Conservation (phyloP, 2,888 invertebrate genomes). For the Teleogryllus oceanicus region DNA sequence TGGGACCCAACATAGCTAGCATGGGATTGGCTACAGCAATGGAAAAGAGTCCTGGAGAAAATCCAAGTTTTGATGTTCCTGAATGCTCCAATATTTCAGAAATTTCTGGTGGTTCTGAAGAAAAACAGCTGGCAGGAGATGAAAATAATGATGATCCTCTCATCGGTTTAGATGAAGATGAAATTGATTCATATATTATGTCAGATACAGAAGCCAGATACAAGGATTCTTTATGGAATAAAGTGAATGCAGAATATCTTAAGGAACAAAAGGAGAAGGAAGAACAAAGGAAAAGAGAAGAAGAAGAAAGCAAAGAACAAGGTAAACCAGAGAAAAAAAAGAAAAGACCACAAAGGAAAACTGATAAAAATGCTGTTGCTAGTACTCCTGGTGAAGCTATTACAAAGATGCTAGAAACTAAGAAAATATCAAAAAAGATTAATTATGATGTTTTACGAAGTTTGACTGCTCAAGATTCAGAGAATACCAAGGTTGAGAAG, state of each 20-base stretch:
- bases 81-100: not conserved
- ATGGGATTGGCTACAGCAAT: slow-evolving; percentile 66
- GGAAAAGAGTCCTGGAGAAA: slow-evolving; percentile 46
- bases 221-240: slow-evolving; percentile 85
- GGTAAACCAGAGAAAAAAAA: slow-evolving; percentile 82
- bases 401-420: slow-evolving; percentile 92
- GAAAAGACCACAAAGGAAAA: slow-evolving; percentile 61
- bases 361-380: slow-evolving; percentile 62
- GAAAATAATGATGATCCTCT: slow-evolving; percentile 63
- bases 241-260: slow-evolving; percentile 81
- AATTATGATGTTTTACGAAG: slow-evolving; percentile 95
- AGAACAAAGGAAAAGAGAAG: slow-evolving; percentile 59
- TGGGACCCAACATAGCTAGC: slow-evolving; percentile 58
- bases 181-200: slow-evolving; percentile 83
- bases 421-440: slow-evolving; percentile 93
- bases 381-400: slow-evolving; percentile 81
- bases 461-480: slow-evolving; percentile 52
- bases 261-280: slow-evolving; percentile 70
- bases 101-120: slow-evolving; percentile 35
- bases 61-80: slow-evolving; percentile 19
- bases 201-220: slow-evolving; percentile 72
- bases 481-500: not conserved
- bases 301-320: slow-evolving; percentile 77
- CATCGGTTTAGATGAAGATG: slow-evolving; percentile 75
- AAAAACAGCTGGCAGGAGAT: slow-evolving; percentile 44